Evolutionary conservation across 1,140 invertebrate species (phyloP), one percentile per base, ranked within the genome.

Genomic region (Bombus pascuorum): DNA sequence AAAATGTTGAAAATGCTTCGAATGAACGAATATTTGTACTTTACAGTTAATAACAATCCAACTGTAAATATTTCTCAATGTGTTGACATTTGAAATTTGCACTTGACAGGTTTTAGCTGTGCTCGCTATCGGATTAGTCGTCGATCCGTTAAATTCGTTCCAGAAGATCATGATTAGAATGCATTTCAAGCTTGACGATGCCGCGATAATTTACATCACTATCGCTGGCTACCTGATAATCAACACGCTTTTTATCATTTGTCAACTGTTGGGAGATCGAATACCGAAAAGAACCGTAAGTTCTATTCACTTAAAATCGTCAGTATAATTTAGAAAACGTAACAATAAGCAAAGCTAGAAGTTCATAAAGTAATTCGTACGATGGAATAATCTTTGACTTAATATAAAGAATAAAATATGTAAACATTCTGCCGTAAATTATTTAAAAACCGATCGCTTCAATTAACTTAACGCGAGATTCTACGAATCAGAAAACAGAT

Each of bases 201-300:
- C 96, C 2, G 96, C 95, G 8, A 91, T 96, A 15, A 96, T 96
- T 87, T 96, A 96, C 90, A 95, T 96, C 39, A 94, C 96, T 5
- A 94, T 96, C 76, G 95, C 93, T 22, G 96, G 96, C 72, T 97
- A 96, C 90, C 96, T 97, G 81, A 94, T 97, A 78, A 96, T 97
- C 90, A 97, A 97, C 82, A 91, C 95, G 0, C 93, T 97, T 4
- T 94, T 97, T 59, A 95, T 97, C 72, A 93, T 97, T 47, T 95
- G 96, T 5, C 95, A 96, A 73, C 89, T 96, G 47, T 90, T 96
- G 13, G 96, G 96, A 0, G 97, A 97, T 91, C 94, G 96, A n/a
- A 95, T 96, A 32, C 97, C 97, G 25, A 97, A 96, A 94, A 95
- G 95, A 93, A 96, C 96, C 71, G 95, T 96, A 92, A 93, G 53